A percentile compares a stretch with the other conserved stretches of the same genome.
These are phyloP conservation scores for Rallus crepitans DNA, from an alignment of 2,797 vertebrate genomes.

Conservation along the genomic window DNA sequence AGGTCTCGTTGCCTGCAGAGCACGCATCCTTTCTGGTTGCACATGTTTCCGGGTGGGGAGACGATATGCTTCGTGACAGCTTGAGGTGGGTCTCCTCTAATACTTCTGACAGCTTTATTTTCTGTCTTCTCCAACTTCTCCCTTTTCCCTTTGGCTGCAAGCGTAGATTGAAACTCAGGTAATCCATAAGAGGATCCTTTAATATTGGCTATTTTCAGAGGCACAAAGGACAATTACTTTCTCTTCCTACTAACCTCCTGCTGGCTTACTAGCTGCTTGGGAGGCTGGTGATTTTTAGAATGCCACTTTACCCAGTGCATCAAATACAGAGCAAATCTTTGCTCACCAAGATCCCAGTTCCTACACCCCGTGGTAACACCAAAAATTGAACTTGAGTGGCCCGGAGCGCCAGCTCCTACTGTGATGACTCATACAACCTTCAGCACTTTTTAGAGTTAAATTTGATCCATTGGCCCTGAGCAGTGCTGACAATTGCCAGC, in stretches of 20 bases:
- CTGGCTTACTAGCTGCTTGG: conserved; percentile 70
- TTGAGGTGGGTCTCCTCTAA: conserved; percentile 27
- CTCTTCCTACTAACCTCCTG: conserved; percentile 64
- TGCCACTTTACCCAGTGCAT: conserved; percentile 75
- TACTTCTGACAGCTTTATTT: conserved; percentile 50
- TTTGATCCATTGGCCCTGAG: conserved; percentile 77
- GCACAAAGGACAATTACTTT: conserved; percentile 68
- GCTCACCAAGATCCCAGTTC: conserved; percentile 68
- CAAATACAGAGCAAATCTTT: conserved; percentile 75
- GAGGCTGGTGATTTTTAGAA: conserved; percentile 70
- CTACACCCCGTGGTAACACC: conserved; percentile 67
- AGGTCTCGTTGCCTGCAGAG: not conserved
- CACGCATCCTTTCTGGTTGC: not conserved
- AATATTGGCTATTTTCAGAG: conserved; percentile 74
- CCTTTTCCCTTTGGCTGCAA: conserved; percentile 43
- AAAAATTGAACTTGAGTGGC: conserved; percentile 79
- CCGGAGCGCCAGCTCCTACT: conserved; percentile 63
- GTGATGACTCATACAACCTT: conserved; percentile 77
- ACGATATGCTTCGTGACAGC: not conserved
- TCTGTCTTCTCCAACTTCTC: conserved; percentile 21
- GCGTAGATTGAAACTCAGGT: conserved; percentile 6
- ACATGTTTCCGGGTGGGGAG: not conserved
- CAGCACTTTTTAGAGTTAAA: conserved; percentile 77
- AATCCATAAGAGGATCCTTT: conserved; percentile 63
- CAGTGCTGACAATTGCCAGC: conserved; percentile 77